Evolutionary conservation across 30 jellyfish, hydroid and myxozoan species (phyloP), one percentile per base, ranked within the genome.

Genomic region (Aurelia sp.): DNA sequence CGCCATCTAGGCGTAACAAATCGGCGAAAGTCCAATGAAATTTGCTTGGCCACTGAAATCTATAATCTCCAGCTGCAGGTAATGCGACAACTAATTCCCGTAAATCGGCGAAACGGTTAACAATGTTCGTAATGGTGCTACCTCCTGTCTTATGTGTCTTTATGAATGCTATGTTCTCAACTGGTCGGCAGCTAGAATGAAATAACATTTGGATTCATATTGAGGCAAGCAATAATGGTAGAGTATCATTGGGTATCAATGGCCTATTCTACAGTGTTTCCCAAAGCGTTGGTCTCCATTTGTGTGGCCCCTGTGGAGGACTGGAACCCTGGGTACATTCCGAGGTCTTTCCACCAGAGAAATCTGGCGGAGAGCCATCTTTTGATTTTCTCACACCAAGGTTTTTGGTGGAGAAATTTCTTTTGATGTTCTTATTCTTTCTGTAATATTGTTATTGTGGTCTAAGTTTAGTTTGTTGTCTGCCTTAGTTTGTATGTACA

Each of bases 101-200:
- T 62, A 94, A 41, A 63, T 94, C 99, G 75, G 95, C 97, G 76
- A 72, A 94, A 58, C 99, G 48, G 82, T 94, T 94, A 70, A 94
- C 95, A 22, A 94, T 94, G 82, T 94, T 94, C 41, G 99, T 88
- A 67, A 94, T 86, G 9, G 99, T 94, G 53, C 97, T 94, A 89
- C 99, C 85, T 9, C 96, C 99, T 1, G 99, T 94, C 66, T 94
- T 94, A 89, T 94, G 99, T 11, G 99, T 94, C 61, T 94, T 94
- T 20, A 94, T 11, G 63, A 94, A 94, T 50, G 86, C 87, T 17
- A 94, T 57, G 48, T 74, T 79, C 12, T 81, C 76, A 31, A 51
- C 90, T 31, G 97, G 97, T 16, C 62, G 73, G 93, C 99, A 94
- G 17, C 97, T 88, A 64, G 3, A 69, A 79, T 3, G 35, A 50